Evolutionary conservation across 1,140 invertebrate species (phyloP).

Genomic region (Caenorhabditis brenneri): DNA sequence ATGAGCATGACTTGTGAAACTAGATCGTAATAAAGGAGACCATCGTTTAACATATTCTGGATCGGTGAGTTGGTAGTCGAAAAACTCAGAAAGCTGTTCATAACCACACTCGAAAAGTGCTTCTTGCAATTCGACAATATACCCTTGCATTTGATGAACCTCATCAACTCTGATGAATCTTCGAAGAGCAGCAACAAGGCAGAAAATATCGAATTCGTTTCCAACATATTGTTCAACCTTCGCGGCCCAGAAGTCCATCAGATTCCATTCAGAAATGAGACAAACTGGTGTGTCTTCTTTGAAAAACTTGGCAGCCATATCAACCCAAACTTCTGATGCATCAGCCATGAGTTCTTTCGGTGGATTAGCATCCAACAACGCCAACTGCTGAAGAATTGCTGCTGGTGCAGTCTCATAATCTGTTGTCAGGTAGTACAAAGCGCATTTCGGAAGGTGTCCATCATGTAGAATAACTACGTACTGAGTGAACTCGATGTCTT

Average conservation of each 20-base stretch:
- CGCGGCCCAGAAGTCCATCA: not conserved
- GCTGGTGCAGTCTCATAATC: not conserved
- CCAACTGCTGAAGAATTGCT: not conserved
- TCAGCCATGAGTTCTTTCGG: not conserved
- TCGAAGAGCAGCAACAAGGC: conserved; percentile 19
- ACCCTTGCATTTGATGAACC: not conserved
- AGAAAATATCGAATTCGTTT: not conserved
- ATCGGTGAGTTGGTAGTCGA: conserved; percentile 44
- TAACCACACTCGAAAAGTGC: conserved; percentile 39
- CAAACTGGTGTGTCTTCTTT: not conserved
- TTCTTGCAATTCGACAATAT: conserved; percentile 39
- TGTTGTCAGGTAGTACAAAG: conserved; percentile 3
- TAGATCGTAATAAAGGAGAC: not conserved
- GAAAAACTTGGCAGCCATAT: not conserved
- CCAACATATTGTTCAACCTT: not conserved
- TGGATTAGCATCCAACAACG: not conserved
- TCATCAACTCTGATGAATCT: not conserved
- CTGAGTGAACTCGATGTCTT: not conserved
- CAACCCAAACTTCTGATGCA: not conserved
- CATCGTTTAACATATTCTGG: conserved; percentile 36
- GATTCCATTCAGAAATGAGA: not conserved
- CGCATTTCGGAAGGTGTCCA: conserved; percentile 1
- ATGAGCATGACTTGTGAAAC: conserved; percentile 18
- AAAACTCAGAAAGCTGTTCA: not conserved
- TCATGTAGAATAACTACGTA: conserved; percentile 8